phyloP scores from a whole-genome alignment of 2,888 invertebrate genomes.

The Meloe dianella region DNA sequence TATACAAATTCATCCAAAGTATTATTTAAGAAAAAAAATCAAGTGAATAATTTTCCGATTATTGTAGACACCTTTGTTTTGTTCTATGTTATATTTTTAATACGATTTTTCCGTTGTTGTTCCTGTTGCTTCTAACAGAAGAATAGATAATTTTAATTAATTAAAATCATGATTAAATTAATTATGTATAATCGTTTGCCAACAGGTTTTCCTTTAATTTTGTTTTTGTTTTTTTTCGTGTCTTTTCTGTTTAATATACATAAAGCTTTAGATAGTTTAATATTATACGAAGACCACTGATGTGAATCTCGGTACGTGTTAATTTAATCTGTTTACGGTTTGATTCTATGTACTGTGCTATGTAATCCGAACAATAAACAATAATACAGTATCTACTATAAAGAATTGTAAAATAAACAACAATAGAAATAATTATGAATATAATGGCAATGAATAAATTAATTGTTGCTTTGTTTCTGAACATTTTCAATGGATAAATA shows the following conservation, averaged over 20 bases:
- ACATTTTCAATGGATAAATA: neutral
- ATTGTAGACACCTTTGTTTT: neutral
- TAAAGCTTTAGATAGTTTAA: no score
- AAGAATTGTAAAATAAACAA: neutral
- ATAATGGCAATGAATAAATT: neutral
- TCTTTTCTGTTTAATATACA: no score
- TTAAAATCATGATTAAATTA: neutral
- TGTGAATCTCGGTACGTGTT: neutral
- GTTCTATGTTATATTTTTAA: neutral
- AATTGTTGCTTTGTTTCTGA: neutral
- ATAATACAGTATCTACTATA: neutral
- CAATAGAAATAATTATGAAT: neutral
- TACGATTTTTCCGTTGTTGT: neutral
- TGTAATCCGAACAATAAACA: neutral
- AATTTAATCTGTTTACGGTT: neutral
- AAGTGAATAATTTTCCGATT: neutral
- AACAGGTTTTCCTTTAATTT: neutral
- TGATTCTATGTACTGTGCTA: neutral
- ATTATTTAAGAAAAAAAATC: neutral
- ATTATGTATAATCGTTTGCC: neutral
- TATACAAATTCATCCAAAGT: neutral
- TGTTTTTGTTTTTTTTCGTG: neutral
- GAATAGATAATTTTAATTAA: neutral
- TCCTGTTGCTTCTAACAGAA: neutral
- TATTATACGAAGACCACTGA: neutral